phyloP scores from a whole-genome alignment of 1,140 invertebrate genomes.

The Hetaerina americana region DNA sequence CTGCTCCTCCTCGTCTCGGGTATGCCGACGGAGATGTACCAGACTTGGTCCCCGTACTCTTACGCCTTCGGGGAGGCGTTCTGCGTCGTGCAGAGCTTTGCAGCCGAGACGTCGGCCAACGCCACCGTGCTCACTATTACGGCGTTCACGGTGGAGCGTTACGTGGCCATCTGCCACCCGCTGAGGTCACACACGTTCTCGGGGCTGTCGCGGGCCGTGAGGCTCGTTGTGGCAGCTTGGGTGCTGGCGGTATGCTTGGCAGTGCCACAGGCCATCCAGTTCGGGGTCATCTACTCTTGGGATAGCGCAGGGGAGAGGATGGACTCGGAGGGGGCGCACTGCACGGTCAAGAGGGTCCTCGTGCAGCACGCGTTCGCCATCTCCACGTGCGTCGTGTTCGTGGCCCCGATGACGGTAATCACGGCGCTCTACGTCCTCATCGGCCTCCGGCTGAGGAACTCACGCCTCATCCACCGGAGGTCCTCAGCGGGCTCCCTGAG shows the following conservation, averaged over 20 bases:
- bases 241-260: constrained; percentile 29
- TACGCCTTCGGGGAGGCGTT: constrained; percentile 77
- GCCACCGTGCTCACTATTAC: constrained; percentile 87
- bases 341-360: constrained; percentile 33
- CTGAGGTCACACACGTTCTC: constrained; percentile 8
- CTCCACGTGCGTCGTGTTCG: constrained; percentile 73
- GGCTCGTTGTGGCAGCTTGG: constrained; percentile 36
- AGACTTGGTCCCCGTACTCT: constrained; percentile 72
- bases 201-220: constrained; percentile 30
- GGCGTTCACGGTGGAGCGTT: constrained; percentile 76
- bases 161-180: not conserved
- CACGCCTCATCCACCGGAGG: constrained; percentile 34
- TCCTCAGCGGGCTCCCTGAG: constrained; percentile 8
- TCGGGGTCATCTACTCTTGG: constrained; percentile 19
- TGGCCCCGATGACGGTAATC: constrained; percentile 74
- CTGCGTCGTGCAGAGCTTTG: constrained; percentile 68
- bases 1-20: constrained; percentile 70
- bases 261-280: constrained; percentile 29
- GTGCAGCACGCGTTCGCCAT: constrained; percentile 65
- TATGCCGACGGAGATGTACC: constrained; percentile 70
- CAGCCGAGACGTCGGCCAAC: constrained; percentile 82
- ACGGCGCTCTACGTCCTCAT: constrained; percentile 74
- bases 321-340: not conserved
- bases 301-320: not conserved
- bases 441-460: constrained; percentile 53